Base-by-base conservation (phyloP, 1,140 invertebrate genomes). In the Asbolus verrucosus region DNA sequence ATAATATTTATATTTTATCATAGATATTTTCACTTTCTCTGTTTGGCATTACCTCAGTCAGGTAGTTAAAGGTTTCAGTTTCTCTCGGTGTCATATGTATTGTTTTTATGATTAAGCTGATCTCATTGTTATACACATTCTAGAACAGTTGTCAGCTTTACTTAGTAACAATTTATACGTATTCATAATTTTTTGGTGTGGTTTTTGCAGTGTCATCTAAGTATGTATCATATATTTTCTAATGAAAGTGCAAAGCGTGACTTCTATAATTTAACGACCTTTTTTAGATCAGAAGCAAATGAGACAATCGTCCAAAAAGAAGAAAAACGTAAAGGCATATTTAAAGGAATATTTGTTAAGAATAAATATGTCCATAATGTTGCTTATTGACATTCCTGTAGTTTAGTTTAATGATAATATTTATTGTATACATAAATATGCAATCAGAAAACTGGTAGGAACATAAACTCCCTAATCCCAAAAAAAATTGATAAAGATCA, bases 261-360 rank as follows among this genome's bases (percentile, higher is more conserved):
- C 43, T 27, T 8, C 13, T 41, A 9, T 21, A 50, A 50, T 5
- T 9, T 6, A 19, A 50, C 4, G n/a, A 4, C 3, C 14, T 15
- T 50, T 50, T 50, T 50, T 50, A 50, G 43, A 50, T 18, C 13
- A 18, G 43, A 50, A 21, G 43, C 9, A 19, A 50, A n/a, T 50
- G 5, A 5, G n/a, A 36, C 18, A 50, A 18, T 8, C 8, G 8
- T 18, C 43, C 43, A 50, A 50, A 50, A 50, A 50, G 16, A 18
- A 50, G 43, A 50, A n/a, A 50, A 50, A 21, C 18, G 6, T 50
- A 50, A 50, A 50, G 19, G 16, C 19, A 21, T 21, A 6, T 21
- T 50, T 50, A 21, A 21, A 14, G 18, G 43, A 50, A 21, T 19
- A 50, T 50, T 50, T 50, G 9, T 14, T 2, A 50, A 50, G 43